Evolutionary conservation across 1,140 invertebrate genomes (phyloP).

Genomic region (Camponotus pennsylvanicus): DNA sequence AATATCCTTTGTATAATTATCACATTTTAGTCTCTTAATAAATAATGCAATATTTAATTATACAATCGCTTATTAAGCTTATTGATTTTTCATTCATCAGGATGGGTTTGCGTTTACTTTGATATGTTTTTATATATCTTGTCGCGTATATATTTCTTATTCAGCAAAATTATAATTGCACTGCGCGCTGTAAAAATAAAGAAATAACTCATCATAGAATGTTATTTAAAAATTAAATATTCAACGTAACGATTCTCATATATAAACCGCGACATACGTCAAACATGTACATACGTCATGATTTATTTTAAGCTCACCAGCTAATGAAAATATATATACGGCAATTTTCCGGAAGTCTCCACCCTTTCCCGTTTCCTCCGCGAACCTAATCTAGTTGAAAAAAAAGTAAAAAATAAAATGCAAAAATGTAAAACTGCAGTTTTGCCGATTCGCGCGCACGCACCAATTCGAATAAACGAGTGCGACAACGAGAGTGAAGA

Average conservation of each 20-base stretch:
- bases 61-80: neutral
- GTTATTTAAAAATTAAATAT: too few species aligned
- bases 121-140: neutral
- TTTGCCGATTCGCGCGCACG: neutral
- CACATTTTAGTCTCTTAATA: conserved; percentile 19
- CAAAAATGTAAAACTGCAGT: neutral
- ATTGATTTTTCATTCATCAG: neutral
- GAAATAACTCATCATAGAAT: neutral
- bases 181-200: neutral
- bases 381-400: neutral
- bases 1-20: neutral
- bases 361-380: neutral
- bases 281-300: too few species aligned
- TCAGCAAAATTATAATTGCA: neutral
- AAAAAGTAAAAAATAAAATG: neutral
- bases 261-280: too few species aligned
- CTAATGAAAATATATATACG: too few species aligned
- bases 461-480: conserved; percentile 22
- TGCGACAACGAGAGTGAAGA: conserved; percentile 39
- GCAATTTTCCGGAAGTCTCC: neutral
- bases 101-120: neutral
- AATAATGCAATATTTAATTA: neutral
- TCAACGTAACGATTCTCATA: too few species aligned
- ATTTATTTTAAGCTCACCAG: too few species aligned
- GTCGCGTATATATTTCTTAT: neutral